Base-by-base conservation (phyloP, 2,113 vertebrate species). In the Strix uralensis region DNA sequence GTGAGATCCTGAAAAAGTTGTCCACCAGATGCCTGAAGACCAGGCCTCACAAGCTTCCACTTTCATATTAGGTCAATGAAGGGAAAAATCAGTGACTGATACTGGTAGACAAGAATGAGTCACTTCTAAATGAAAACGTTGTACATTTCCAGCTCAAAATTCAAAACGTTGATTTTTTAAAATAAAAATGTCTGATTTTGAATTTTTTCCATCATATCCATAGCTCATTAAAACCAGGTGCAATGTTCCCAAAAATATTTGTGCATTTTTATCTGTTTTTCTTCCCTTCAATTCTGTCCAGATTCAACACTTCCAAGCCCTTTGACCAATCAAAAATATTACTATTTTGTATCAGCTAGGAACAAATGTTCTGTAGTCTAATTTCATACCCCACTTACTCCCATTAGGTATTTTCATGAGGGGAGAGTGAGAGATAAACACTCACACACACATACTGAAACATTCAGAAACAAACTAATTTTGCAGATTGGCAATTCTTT, bases 321-420 rank as follows among this genome's bases (percentile, higher is more conserved):
- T 92, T 40, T 81, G 79, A 88, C 62, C 91, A 86, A 85, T 70
- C 36, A 82, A 96, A 94, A 94, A 55, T 55, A 67, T 86, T 81
- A 66, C 51, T 80, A 83, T 90, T 82, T 82, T 91, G 26, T 57
- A 77, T 70, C 74, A 83, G 47, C 71, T 88, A 94, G 72, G 74
- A 96, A 83, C 51, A 88, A 96, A 97, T 88, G 65, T 91, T 88
- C 84, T 92, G 70, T 80, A 90, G 55, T 80, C 51, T 94, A 90
- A 94, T 92, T 97, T 96, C 91, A 96, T 94, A 96, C 70, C 51
- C 79, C 84, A 92, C 96, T 97, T 96, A 80, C 34, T 95, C 29
- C 55, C 71, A 62, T 94, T 92, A 94, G 16, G 26, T 73, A 42
- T 70, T 94, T 91, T 70, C 51, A 82, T 38, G 54, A 95, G 49